phyloP scores from a whole-genome alignment of 2,888 invertebrate genomes.

The Eulithis prunata region DNA sequence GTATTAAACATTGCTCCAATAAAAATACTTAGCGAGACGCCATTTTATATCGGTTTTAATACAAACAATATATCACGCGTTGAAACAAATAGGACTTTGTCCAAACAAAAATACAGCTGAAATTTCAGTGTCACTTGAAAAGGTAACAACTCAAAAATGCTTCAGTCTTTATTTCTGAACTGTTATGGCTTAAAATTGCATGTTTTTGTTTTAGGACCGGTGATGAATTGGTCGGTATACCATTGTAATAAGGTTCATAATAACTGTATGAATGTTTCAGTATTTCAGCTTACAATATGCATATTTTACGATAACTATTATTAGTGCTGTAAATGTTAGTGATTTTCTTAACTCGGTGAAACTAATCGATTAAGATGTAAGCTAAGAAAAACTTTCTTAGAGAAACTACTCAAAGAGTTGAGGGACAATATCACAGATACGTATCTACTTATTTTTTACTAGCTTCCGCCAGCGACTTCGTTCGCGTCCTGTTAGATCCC shows the following conservation, averaged over 20 bases:
- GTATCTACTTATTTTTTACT: too few species aligned
- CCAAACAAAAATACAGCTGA: conserved; percentile 36
- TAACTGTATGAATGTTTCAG: conserved; percentile 11
- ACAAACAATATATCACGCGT: conserved; percentile 45
- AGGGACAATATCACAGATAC: too few species aligned
- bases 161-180: conserved; percentile 45
- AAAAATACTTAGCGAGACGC: conserved; percentile 57
- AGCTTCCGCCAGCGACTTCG: too few species aligned
- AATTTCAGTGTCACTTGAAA: conserved; percentile 38
- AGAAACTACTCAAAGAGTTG: too few species aligned
- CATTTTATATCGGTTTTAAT: conserved; percentile 56
- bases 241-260: conserved; percentile 45
- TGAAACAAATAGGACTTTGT: conserved; percentile 37
- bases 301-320: too few species aligned
- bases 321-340: too few species aligned
- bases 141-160: conserved; percentile 46
- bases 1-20: conserved; percentile 58
- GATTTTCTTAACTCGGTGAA: too few species aligned
- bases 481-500: too few species aligned
- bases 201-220: not conserved
- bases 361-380: too few species aligned
- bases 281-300: not conserved
- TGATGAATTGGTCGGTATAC: not conserved
- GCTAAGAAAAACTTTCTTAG: too few species aligned
- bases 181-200: conserved; percentile 44